These are phyloP conservation scores for Teleogryllus oceanicus DNA, from an alignment of 2,888 invertebrate genomes.

Conservation along the genomic window DNA sequence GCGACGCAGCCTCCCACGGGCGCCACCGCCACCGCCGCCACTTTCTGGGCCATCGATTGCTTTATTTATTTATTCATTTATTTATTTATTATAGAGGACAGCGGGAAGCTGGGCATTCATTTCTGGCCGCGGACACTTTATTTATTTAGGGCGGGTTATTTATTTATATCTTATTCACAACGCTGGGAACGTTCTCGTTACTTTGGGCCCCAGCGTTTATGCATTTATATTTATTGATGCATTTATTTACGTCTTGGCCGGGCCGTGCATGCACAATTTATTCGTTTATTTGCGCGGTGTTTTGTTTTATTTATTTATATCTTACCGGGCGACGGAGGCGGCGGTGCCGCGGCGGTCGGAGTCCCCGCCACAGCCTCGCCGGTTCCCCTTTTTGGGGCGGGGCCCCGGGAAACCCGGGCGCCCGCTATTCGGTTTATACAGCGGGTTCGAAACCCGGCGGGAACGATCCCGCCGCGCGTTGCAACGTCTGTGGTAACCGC, in stretches of 20 bases:
- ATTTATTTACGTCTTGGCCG: conserved; percentile 1
- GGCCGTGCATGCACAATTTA: background rate
- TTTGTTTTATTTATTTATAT: conserved; percentile 18
- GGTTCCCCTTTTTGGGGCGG: no score
- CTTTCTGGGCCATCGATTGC: conserved; percentile 6
- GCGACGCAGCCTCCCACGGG: background rate
- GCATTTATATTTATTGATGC: conserved; percentile 18
- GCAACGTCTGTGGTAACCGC: no score
- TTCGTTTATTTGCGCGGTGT: conserved; percentile 1
- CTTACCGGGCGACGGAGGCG: background rate
- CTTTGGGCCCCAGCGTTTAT: background rate
- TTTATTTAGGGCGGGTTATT: conserved; percentile 18
- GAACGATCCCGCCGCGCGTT: no score
- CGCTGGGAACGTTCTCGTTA: conserved; percentile 6
- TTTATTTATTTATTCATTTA: conserved; percentile 18
- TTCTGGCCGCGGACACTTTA: conserved; percentile 1
- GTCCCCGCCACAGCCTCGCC: background rate
- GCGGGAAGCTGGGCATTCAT: conserved; percentile 18
- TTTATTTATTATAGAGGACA: conserved; percentile 10
- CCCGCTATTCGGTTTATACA: no score
- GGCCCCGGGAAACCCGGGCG: no score
- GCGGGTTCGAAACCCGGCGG: no score
- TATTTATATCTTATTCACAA: conserved; percentile 11
- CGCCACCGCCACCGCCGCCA: background rate
- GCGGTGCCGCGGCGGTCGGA: background rate